Conservation (phyloP, 2,113 vertebrate genomes). For the Leptobrachium ailaonicum region DNA sequence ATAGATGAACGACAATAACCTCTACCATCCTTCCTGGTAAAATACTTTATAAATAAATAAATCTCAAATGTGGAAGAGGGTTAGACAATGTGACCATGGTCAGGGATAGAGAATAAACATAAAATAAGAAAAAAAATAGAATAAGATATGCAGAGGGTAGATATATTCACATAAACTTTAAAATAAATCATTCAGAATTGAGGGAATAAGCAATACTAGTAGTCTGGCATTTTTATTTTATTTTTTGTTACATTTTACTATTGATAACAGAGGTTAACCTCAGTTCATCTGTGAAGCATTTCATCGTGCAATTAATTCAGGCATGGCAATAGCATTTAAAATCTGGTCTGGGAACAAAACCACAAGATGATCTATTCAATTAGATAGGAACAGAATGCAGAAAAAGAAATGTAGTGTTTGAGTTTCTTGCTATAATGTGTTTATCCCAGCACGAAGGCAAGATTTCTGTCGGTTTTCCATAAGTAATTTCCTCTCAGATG, state of each 20-base stretch:
- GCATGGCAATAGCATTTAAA: conserved; percentile 22
- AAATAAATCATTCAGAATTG: too few relatives aligned
- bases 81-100: too few relatives aligned
- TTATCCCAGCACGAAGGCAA: conserved; percentile 45
- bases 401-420: conserved; percentile 38
- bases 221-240: not conserved
- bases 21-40: too few relatives aligned
- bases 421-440: conserved; percentile 44
- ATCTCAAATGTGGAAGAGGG: too few relatives aligned
- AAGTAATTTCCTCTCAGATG: conserved; percentile 47
- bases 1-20: too few relatives aligned
- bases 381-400: conserved; percentile 36
- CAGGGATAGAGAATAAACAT: too few relatives aligned
- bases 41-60: too few relatives aligned
- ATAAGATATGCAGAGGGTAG: too few relatives aligned
- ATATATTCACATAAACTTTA: too few relatives aligned
- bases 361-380: conserved; percentile 48
- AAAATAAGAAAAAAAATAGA: too few relatives aligned
- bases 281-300: conserved; percentile 26
- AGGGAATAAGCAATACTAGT: not conserved
- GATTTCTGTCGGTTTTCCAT: conserved; percentile 41
- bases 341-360: conserved; percentile 23
- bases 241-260: conserved; percentile 1
- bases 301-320: conserved; percentile 41
- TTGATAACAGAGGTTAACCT: conserved; percentile 35